Conservation (phyloP, 1,140 invertebrate species). For the Drosophila tropicalis region DNA sequence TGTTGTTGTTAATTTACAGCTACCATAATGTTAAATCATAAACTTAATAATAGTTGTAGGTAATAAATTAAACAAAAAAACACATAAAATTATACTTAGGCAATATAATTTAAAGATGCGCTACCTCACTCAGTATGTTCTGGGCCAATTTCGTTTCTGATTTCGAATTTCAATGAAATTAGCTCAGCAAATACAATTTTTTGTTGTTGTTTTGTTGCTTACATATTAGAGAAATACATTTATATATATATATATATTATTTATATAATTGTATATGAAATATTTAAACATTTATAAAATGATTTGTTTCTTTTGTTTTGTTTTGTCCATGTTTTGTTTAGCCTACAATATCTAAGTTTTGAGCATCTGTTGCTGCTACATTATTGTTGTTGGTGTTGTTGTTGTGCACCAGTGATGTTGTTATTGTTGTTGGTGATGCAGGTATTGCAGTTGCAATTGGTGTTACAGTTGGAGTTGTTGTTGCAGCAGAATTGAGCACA, state of each 20-base stretch:
- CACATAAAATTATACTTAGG: slow-evolving; percentile 3
- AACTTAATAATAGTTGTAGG: background rate
- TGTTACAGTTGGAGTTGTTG: slow-evolving; percentile 27
- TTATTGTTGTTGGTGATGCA: slow-evolving; percentile 41
- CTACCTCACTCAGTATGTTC: slow-evolving; percentile 8
- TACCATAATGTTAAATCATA: background rate
- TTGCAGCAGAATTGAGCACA: slow-evolving; percentile 45
- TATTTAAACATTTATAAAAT: slow-evolving; percentile 72
- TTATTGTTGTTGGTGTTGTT: slow-evolving; percentile 42
- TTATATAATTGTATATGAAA: slow-evolving; percentile 52
- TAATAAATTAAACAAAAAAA: background rate
- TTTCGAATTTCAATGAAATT: slow-evolving; percentile 12
- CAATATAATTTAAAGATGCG: slow-evolving; percentile 5
- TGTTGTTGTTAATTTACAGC: slow-evolving; percentile 2
- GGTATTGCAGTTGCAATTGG: slow-evolving; percentile 49
- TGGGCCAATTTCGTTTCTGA: slow-evolving; percentile 4
- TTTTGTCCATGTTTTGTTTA: slow-evolving; percentile 47
- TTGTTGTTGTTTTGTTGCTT: slow-evolving; percentile 25
- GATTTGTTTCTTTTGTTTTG: slow-evolving; percentile 38
- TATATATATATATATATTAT: slow-evolving; percentile 34
- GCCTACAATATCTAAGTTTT: slow-evolving; percentile 83
- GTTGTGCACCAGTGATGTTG: slow-evolving; percentile 54
- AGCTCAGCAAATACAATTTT: slow-evolving; percentile 13
- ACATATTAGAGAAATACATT: slow-evolving; percentile 53
- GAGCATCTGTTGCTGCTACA: slow-evolving; percentile 82